Percentiles rank a stretch among this genome's conserved stretches.
phyloP scores from a whole-genome alignment of 1,140 invertebrate genomes.

The Elymnias hypermnestra region DNA sequence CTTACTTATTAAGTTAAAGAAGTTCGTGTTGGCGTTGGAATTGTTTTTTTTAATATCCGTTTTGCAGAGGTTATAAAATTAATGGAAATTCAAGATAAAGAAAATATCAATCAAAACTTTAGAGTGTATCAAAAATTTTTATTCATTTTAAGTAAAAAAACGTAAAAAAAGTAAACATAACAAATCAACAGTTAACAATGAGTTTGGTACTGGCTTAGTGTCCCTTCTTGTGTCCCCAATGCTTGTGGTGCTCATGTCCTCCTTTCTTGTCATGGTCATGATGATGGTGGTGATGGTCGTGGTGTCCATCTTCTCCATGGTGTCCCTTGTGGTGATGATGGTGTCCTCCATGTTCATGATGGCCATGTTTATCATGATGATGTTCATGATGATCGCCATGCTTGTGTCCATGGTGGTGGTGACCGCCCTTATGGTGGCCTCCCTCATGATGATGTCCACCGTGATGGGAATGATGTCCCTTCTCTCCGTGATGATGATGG shows the following conservation, averaged over 20 bases:
- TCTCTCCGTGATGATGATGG: conserved; percentile 85
- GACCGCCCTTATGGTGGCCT: conserved; percentile 80
- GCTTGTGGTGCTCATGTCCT: conserved; percentile 73
- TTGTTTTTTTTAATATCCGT: too few species aligned
- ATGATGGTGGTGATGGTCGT: conserved; percentile 78
- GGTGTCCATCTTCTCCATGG: conserved; percentile 76
- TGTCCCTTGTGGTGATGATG: conserved; percentile 63
- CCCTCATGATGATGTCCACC: conserved; percentile 81
- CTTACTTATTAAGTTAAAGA: too few species aligned
- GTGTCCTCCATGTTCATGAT: conserved; percentile 80
- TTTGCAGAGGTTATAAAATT: too few species aligned
- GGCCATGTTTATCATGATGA: conserved; percentile 74
- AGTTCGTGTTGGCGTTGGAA: too few species aligned
- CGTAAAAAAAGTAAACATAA: conserved; percentile 37
- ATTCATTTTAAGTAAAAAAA: conserved; percentile 29
- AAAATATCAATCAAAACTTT: background rate
- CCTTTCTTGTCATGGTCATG: conserved; percentile 77
- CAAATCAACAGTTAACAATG: conserved; percentile 41
- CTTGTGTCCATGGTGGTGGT: conserved; percentile 81
- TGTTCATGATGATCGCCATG: conserved; percentile 78
- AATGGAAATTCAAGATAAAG: too few species aligned
- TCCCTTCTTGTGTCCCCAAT: conserved; percentile 76
- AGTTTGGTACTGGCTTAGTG: conserved; percentile 62
- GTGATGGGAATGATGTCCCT: conserved; percentile 80
- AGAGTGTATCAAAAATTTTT: conserved; percentile 8